phyloP scores from a whole-genome alignment of 2,797 vertebrate genomes.

The Sebastes oblongus region DNA sequence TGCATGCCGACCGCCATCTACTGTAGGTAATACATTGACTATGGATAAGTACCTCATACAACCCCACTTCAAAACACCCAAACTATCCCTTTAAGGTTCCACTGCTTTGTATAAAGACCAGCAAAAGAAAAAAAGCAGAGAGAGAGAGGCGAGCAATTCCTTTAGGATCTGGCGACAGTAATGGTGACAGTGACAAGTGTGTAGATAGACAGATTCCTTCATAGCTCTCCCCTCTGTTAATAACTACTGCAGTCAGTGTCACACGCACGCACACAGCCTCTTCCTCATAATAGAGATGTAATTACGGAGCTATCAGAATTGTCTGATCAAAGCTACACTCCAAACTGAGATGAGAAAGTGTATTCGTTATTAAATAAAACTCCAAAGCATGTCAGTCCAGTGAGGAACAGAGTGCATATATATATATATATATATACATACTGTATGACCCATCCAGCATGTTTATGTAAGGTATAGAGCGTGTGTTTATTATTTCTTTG shows the following conservation, averaged over 20 bases:
- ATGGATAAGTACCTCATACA: too few relatives aligned
- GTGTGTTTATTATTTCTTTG: conserved; percentile 33
- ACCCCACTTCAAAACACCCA: too few relatives aligned
- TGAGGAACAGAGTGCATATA: conserved; percentile 20
- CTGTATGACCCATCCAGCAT: neutral
- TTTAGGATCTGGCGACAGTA: neutral
- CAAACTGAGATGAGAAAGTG: conserved; percentile 30
- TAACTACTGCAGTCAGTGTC: conserved; percentile 38
- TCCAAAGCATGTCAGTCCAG: conserved; percentile 24
- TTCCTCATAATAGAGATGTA: conserved; percentile 55
- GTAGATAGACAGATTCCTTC: conserved; percentile 8
- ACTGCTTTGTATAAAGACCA: neutral
- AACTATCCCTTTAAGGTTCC: too few relatives aligned
- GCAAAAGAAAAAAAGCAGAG: neutral
- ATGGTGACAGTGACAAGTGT: conserved; percentile 14
- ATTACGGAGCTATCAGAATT: conserved; percentile 58
- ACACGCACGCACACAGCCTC: neutral
- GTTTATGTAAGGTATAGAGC: neutral
- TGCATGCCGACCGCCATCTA: too few relatives aligned
- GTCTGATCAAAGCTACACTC: conserved; percentile 24
- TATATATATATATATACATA: neutral
- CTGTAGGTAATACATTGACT: too few relatives aligned
- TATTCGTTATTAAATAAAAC: conserved; percentile 37
- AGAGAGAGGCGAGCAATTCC: neutral
- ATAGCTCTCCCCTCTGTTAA: conserved; percentile 18